Evolutionary conservation across 2,888 invertebrate species (phyloP).

Genomic region (Theodoxus fluviatilis): DNA sequence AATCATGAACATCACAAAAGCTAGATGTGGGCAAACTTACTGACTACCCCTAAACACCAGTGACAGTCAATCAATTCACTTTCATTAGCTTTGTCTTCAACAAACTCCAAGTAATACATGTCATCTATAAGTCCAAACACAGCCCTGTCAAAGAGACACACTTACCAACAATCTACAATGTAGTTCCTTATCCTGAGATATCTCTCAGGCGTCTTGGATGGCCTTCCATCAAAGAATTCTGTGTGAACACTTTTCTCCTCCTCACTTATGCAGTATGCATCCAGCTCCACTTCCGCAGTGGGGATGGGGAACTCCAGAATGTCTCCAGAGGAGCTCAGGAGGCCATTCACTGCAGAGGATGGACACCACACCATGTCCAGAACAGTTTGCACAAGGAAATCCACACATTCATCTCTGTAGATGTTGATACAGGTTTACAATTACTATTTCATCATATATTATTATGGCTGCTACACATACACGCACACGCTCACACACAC

Average conservation of each 20-base stretch:
- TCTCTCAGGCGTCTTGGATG: constrained; percentile 70
- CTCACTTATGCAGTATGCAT: constrained; percentile 66
- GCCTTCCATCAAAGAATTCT: constrained; percentile 71
- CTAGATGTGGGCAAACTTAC: too few relatives aligned
- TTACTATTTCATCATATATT: background rate
- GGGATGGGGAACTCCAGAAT: constrained; percentile 67
- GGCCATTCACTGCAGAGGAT: constrained; percentile 43
- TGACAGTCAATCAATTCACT: too few relatives aligned
- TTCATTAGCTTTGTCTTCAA: too few relatives aligned
- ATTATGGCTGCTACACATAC: background rate
- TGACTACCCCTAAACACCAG: too few relatives aligned
- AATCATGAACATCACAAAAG: too few relatives aligned
- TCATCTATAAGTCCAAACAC: too few relatives aligned
- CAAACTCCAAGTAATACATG: too few relatives aligned
- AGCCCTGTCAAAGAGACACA: background rate
- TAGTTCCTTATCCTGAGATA: constrained; percentile 72
- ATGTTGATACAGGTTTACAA: background rate
- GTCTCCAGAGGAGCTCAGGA: constrained; percentile 43
- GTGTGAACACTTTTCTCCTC: constrained; percentile 70
- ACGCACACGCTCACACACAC: background rate
- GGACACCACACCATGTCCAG: background rate
- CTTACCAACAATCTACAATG: constrained; percentile 70
- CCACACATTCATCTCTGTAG: background rate
- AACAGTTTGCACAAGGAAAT: too few relatives aligned
- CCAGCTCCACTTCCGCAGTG: constrained; percentile 65